These are phyloP conservation scores for Cheilosia vernalis DNA, from an alignment of 2,888 invertebrate species.

Conservation along the genomic window DNA sequence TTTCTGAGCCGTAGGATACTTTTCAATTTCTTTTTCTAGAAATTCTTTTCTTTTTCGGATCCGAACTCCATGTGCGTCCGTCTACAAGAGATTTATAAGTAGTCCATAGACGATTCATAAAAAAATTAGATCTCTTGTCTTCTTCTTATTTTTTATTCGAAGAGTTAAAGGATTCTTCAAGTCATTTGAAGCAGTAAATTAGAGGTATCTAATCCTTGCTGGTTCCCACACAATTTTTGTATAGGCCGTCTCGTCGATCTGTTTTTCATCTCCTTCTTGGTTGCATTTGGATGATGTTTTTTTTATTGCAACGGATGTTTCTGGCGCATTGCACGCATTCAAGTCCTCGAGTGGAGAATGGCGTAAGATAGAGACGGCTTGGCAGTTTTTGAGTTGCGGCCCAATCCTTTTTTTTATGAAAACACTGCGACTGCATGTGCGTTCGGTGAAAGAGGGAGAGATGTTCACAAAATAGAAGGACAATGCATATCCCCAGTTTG, in stretches of 20 bases:
- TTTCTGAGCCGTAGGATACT: conserved; percentile 20
- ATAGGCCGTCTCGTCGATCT: background rate
- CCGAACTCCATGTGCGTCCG: conserved; percentile 35
- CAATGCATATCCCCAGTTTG: conserved; percentile 61
- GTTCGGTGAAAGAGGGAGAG: conserved; percentile 44
- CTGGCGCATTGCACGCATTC: conserved; percentile 57
- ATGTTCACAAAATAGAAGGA: conserved; percentile 29
- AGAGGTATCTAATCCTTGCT: conserved; percentile 73
- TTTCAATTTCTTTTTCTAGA: conserved; percentile 20
- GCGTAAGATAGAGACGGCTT: conserved; percentile 30
- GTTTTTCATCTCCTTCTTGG: conserved; percentile 13
- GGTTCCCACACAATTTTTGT: conserved; percentile 70
- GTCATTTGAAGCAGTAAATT: conserved; percentile 71
- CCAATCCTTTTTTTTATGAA: conserved; percentile 63
- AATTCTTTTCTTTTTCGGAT: conserved; percentile 40
- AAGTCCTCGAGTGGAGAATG: conserved; percentile 52
- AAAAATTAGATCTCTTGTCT: conserved; percentile 30
- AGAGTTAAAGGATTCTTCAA: conserved; percentile 68
- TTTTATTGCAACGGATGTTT: conserved; percentile 37
- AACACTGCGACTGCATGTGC: conserved; percentile 36
- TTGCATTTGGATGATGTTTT: conserved; percentile 5
- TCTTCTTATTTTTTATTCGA: conserved; percentile 18
- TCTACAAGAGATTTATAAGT: conserved; percentile 47
- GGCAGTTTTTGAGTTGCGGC: conserved; percentile 4
- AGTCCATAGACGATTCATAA: conserved; percentile 31